Base-by-base conservation (phyloP, 2,888 invertebrate genomes). In the Brachypalpus laphriformis region DNA sequence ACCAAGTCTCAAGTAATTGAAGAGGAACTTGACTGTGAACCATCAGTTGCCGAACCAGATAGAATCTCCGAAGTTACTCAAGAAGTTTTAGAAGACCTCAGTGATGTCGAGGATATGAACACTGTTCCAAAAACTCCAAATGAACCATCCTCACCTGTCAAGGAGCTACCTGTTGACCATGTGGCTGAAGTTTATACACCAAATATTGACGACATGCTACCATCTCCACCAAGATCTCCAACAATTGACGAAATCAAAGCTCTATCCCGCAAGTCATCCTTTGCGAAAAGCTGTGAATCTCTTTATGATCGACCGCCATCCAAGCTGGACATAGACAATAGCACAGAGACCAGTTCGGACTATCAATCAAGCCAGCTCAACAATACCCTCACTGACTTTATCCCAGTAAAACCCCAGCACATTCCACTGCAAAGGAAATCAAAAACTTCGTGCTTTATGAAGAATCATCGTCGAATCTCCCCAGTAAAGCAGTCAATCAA, bases 1-100 rank as follows among this genome's bases (percentile, higher is more conserved):
- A 88, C 92, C 89, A 94, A 91, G 91, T 93, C 89, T 88, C 91
- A 90, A 91, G 92, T 89, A 89, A 92, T 89, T 88, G 92, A 89
- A 89, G 93, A 91, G 87, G 89, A 89, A 77, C 88, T 90, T 8
- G 91, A 92, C 66, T 90, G 90, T 11, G 88, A 88, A 9, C 87
- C 87, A 51, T 87, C 87, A 22, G 20, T 86, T 16, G 81, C 86
- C 25, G 87, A 70, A 51, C 80, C 71, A 49, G 85, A 85, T 18
- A 75, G 70, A 16, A 31, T 63, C 1, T 83, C 80, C 3, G 76
- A 75, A 65, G 45, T 51, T 6, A 82, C 82, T 0, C 71, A 87
- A n/a, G 85, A 74, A 2, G 71, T 75, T 0, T 14, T 70, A 9
- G 81, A 85, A 49, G 81, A 83, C 9, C 56, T 75, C n/a, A 76